Evolutionary conservation across 1,140 invertebrate species (phyloP).

Genomic region (Leptonema lineaticorne): DNA sequence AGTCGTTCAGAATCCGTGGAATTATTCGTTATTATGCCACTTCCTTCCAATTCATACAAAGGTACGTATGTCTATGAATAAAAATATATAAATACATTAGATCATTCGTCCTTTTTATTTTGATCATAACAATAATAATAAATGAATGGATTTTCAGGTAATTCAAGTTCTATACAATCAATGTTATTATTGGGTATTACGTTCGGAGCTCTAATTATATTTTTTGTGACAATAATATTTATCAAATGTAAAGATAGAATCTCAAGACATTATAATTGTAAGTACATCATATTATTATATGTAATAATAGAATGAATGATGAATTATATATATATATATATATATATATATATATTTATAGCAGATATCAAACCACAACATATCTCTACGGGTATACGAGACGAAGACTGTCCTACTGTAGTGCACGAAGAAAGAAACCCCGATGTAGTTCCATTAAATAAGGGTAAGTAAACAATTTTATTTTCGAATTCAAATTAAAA

Average conservation of each 20-base stretch:
- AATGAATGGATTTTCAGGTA: slow-evolving; percentile 21
- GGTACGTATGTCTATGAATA: slow-evolving; percentile 9
- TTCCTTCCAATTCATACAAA: slow-evolving; percentile 34
- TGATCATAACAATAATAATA: slow-evolving; percentile 5
- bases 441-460: slow-evolving; percentile 25
- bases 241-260: slow-evolving; percentile 36
- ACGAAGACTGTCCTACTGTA: slow-evolving; percentile 36
- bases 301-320: neutral
- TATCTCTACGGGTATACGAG: slow-evolving; percentile 30
- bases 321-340: no score
- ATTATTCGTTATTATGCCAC: slow-evolving; percentile 39
- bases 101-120: neutral
- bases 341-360: no score
- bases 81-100: neutral
- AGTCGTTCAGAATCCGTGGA: slow-evolving; percentile 30
- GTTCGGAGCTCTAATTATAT: slow-evolving; percentile 27
- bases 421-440: slow-evolving; percentile 31
- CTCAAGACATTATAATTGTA: slow-evolving; percentile 36
- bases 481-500: neutral
- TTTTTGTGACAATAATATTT: slow-evolving; percentile 31
- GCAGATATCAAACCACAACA: slow-evolving; percentile 36
- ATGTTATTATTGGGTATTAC: slow-evolving; percentile 35
- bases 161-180: slow-evolving; percentile 34
- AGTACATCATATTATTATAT: slow-evolving; percentile 12
- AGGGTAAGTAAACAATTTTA: slow-evolving; percentile 4